These are phyloP conservation scores for Odobenus rosmarus DNA, from an alignment of 2,113 vertebrate genomes.

Conservation along the genomic window DNA sequence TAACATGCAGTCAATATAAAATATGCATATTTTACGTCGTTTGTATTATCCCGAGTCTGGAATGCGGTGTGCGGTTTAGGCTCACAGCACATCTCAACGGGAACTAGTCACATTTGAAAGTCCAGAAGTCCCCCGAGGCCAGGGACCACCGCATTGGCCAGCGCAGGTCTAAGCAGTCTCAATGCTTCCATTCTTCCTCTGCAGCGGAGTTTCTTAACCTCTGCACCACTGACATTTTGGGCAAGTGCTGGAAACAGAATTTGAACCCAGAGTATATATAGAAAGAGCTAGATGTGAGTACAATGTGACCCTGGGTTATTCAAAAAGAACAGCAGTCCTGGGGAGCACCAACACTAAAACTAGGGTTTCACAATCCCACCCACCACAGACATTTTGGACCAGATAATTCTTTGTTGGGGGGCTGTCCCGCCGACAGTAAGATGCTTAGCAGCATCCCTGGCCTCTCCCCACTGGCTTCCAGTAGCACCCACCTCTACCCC, in stretches of 20 bases:
- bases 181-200: background rate
- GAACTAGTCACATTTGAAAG: background rate
- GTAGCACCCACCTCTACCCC: background rate
- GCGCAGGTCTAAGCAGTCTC: rapidly evolving
- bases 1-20: background rate
- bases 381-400: rapidly evolving
- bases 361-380: background rate
- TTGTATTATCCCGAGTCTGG: background rate
- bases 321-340: background rate
- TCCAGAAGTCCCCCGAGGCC: no score
- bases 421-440: rapidly evolving
- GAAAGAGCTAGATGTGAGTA: background rate
- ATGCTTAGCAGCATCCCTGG: no score
- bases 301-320: background rate
- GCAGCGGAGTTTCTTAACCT: background rate
- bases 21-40: background rate
- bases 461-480: background rate
- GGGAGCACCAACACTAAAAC: background rate
- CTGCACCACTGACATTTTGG: background rate
- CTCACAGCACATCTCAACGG: background rate
- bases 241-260: background rate
- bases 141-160: rapidly evolving
- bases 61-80: background rate
- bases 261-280: background rate
- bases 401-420: background rate